Evolutionary conservation across 2,888 invertebrate genomes (phyloP).

Genomic region (Scrobipalpa atriplicella): DNA sequence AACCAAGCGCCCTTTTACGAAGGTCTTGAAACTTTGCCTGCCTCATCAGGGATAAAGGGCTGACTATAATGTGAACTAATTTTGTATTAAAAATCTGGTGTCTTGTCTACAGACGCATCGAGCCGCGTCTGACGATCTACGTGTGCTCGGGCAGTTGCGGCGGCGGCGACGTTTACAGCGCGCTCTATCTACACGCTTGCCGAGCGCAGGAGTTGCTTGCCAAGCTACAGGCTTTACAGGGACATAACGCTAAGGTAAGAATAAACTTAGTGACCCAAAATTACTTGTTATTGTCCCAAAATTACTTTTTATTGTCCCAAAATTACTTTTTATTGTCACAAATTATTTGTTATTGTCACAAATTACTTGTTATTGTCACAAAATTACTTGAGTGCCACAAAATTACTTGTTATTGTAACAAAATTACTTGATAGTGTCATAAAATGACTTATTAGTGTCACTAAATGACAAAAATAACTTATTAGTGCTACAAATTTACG

Average conservation of each 20-base stretch:
- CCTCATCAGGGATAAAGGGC: no score
- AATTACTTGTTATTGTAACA: neutral
- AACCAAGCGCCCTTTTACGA: no score
- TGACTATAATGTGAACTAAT: no score
- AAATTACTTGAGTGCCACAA: neutral
- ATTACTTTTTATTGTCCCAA: neutral
- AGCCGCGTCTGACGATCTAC: constrained; percentile 92
- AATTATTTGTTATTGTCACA: neutral
- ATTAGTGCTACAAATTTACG: no score
- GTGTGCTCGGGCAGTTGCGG: constrained; percentile 83
- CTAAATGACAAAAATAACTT: no score
- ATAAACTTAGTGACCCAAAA: constrained; percentile 34
- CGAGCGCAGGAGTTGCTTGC: constrained; percentile 85
- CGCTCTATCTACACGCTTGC: constrained; percentile 89
- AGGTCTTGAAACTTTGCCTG: no score
- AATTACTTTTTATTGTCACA: neutral
- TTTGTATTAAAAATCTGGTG: neutral
- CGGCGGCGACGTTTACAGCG: constrained; percentile 84
- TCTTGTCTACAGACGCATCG: constrained; percentile 64
- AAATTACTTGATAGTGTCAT: no score
- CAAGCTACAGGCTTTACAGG: constrained; percentile 84
- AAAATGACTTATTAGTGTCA: no score
- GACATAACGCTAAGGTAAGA: neutral
- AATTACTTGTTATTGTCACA: constrained; percentile 41
- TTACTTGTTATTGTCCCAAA: constrained; percentile 39